These are phyloP conservation scores for Eustalomyia histrio DNA, from an alignment of 2,888 invertebrate genomes.

Conservation along the genomic window DNA sequence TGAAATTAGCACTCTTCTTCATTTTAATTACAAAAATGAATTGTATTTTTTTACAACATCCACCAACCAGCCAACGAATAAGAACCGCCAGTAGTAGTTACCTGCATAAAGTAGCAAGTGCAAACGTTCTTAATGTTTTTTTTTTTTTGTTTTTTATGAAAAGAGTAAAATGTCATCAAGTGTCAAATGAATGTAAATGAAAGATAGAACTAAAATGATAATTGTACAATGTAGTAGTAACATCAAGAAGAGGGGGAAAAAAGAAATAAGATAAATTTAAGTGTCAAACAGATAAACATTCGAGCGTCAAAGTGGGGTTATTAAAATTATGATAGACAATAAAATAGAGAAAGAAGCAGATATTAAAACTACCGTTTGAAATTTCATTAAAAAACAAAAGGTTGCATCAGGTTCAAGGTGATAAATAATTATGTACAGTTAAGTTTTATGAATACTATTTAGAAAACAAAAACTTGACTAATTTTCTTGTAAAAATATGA, in stretches of 20 bases:
- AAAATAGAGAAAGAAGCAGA: conserved; percentile 3
- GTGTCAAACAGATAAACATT: conserved; percentile 34
- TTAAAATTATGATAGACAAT: conserved; percentile 41
- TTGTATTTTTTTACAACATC: conserved; percentile 27
- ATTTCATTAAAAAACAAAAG: conserved; percentile 30
- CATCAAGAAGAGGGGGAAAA: not conserved
- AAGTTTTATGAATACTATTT: not conserved
- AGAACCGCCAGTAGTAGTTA: not conserved
- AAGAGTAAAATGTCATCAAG: conserved; percentile 44
- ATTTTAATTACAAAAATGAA: conserved; percentile 22
- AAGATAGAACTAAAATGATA: conserved; percentile 40
- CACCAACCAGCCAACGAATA: not conserved
- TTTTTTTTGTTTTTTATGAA: not conserved
- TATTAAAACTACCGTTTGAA: conserved; percentile 35
- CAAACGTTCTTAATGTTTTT: not conserved
- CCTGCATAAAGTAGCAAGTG: no score
- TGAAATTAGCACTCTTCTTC: conserved; percentile 5
- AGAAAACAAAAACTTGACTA: not conserved
- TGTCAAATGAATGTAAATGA: conserved; percentile 57
- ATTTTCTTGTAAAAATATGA: not conserved
- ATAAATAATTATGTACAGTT: conserved; percentile 31
- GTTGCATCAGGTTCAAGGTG: conserved; percentile 52
- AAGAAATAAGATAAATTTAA: conserved; percentile 19
- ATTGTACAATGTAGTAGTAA: conserved; percentile 15
- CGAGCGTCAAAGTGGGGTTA: conserved; percentile 21